phyloP scores from a whole-genome alignment of 2,797 vertebrate species.

The Tiaroga cobitis region DNA sequence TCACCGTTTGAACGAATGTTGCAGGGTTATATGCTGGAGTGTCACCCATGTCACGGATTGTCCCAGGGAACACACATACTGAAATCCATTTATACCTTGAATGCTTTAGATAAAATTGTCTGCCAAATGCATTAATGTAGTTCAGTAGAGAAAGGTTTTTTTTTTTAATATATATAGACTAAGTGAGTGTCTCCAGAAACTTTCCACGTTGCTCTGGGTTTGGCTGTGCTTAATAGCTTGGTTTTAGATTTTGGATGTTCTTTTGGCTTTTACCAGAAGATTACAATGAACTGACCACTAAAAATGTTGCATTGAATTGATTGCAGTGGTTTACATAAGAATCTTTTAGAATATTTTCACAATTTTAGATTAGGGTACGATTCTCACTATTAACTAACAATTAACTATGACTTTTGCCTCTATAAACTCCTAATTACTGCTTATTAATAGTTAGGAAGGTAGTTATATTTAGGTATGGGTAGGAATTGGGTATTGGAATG shows the following conservation, averaged over 20 bases:
- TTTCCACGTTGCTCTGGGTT: not conserved
- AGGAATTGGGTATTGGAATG: too few species aligned
- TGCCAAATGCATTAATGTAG: not conserved
- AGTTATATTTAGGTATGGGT: too few species aligned
- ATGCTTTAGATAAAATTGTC: not conserved
- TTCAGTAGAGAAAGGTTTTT: not conserved
- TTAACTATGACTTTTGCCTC: too few species aligned
- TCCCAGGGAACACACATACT: not conserved
- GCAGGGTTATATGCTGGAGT: not conserved
- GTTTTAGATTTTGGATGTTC: not conserved
- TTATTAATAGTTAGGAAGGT: too few species aligned
- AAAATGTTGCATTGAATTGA: not conserved
- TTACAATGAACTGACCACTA: not conserved
- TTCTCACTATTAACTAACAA: too few species aligned
- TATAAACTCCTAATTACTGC: too few species aligned
- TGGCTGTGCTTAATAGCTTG: not conserved
- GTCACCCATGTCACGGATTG: not conserved
- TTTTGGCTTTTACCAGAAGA: not conserved
- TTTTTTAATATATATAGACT: too few species aligned
- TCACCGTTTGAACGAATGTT: not conserved
- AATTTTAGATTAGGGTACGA: too few species aligned
- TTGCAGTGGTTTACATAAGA: not conserved
- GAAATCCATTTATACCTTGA: not conserved
- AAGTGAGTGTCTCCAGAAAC: not conserved
- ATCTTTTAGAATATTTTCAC: too few species aligned